phyloP scores from a whole-genome alignment of 2,888 invertebrate genomes.

The Arctia plantaginis region DNA sequence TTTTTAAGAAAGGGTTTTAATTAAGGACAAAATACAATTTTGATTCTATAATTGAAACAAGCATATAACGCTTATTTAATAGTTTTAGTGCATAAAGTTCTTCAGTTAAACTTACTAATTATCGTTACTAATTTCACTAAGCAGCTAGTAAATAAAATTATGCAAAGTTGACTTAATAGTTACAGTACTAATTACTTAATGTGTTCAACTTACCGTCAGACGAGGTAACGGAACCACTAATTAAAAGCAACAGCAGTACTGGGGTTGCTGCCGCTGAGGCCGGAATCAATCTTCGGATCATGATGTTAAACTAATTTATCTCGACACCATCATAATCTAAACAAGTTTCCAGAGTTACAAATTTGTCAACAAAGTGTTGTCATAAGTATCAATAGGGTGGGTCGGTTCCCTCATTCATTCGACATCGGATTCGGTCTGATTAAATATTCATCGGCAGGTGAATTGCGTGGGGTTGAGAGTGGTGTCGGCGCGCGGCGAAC shows the following conservation, averaged over 20 bases:
- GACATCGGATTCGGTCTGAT: constrained; percentile 73
- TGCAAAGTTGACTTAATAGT: constrained; percentile 38
- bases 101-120: constrained; percentile 27
- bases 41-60: neutral
- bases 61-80: constrained; percentile 19
- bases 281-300: constrained; percentile 71
- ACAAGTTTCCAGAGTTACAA: constrained; percentile 71
- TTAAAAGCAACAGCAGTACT: constrained; percentile 68
- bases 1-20: constrained; percentile 15
- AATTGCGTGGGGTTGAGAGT: constrained; percentile 67
- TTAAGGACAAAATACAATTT: neutral
- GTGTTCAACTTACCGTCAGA: constrained; percentile 76
- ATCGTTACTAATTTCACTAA: constrained; percentile 34
- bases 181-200: constrained; percentile 49
- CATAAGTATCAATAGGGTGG: constrained; percentile 69
- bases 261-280: constrained; percentile 63
- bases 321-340: constrained; percentile 68
- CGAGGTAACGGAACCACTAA: constrained; percentile 69
- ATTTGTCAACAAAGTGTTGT: constrained; percentile 69
- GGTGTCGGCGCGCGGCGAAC: constrained; percentile 63
- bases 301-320: constrained; percentile 74
- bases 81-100: constrained; percentile 30
- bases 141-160: constrained; percentile 30
- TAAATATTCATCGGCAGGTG: constrained; percentile 81
- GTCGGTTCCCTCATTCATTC: constrained; percentile 76